Evolutionary conservation across 2,888 invertebrate genomes (phyloP).

Genomic region (Ellobium chinense): DNA sequence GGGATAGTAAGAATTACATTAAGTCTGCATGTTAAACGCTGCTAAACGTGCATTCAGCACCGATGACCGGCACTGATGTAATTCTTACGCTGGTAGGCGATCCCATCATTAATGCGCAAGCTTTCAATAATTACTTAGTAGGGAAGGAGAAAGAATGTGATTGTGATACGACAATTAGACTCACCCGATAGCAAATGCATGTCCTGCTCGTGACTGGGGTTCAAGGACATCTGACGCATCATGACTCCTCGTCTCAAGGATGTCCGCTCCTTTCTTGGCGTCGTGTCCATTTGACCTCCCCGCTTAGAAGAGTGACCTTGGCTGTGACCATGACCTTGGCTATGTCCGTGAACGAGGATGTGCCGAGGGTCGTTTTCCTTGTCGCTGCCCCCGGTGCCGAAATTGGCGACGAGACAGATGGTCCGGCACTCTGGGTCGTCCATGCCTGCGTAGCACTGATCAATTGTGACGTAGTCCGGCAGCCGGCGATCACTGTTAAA

Average conservation of each 20-base stretch:
- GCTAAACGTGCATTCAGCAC: too few species aligned
- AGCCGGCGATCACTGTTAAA: slow-evolving; percentile 32
- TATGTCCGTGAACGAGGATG: not conserved
- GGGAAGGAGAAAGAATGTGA: too few species aligned
- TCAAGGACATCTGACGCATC: slow-evolving; percentile 40
- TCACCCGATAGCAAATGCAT: slow-evolving; percentile 34
- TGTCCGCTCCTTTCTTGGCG: slow-evolving; percentile 17
- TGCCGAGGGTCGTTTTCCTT: not conserved
- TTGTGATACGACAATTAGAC: too few species aligned
- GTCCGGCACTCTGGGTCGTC: slow-evolving; percentile 38
- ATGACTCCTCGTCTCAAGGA: slow-evolving; percentile 28
- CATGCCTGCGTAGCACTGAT: slow-evolving; percentile 40
- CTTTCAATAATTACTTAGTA: too few species aligned
- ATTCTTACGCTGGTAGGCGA: too few species aligned
- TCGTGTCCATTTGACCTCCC: not conserved
- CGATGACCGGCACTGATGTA: too few species aligned
- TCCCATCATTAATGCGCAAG: too few species aligned
- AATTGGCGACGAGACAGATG: slow-evolving; percentile 37
- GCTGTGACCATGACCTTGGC: slow-evolving; percentile 1
- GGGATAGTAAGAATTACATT: too few species aligned
- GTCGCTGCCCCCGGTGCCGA: slow-evolving; percentile 3
- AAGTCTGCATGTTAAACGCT: too few species aligned
- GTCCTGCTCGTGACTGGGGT: slow-evolving; percentile 20
- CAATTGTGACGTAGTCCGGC: slow-evolving; percentile 42
- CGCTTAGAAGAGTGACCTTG: not conserved